phyloP scores from a whole-genome alignment of 2,888 invertebrate genomes.

The Periphyllus acericola region DNA sequence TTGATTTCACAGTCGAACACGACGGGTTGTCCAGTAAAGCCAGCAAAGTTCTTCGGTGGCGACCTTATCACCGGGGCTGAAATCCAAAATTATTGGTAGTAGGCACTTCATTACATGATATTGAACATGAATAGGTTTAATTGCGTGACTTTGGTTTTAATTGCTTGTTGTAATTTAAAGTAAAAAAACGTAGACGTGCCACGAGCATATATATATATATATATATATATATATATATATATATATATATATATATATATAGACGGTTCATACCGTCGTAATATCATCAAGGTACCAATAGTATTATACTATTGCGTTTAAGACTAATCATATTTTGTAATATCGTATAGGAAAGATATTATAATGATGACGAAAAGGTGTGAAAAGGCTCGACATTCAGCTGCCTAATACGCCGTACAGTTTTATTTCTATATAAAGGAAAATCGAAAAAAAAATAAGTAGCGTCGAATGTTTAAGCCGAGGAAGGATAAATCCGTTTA shows the following conservation, averaged over 20 bases:
- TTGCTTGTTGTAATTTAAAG: neutral
- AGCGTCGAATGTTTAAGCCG: neutral
- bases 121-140: neutral
- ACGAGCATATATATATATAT: too few relatives aligned
- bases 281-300: too few relatives aligned
- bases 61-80: conserved; percentile 28
- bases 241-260: too few relatives aligned
- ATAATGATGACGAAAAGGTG: too few relatives aligned
- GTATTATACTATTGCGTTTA: too few relatives aligned
- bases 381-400: too few relatives aligned
- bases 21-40: conserved; percentile 26
- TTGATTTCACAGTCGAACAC: conserved; percentile 51
- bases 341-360: too few relatives aligned
- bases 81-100: neutral
- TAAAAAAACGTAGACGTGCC: too few relatives aligned
- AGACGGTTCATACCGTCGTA: too few relatives aligned
- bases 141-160: neutral
- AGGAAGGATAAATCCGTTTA: neutral
- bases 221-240: too few relatives aligned
- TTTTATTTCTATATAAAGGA: neutral
- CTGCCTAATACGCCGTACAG: neutral
- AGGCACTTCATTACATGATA: neutral
- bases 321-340: too few relatives aligned
- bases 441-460: neutral
- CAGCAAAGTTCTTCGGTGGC: conserved; percentile 21